Conservation (phyloP, 2,113 vertebrate species). For the Cariama cristata region DNA sequence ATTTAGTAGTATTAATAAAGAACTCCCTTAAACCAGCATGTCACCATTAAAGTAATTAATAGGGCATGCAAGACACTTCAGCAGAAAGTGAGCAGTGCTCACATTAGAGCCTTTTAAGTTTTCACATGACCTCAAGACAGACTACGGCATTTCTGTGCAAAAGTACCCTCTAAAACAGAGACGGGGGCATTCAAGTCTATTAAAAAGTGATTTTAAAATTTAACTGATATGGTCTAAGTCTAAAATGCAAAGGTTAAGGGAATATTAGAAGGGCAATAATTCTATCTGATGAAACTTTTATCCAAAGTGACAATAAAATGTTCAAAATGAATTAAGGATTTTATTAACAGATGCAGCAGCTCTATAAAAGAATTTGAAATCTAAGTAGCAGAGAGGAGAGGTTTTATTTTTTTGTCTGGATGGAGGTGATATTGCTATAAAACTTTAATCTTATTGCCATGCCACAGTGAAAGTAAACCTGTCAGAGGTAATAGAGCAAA, state of each 20-base stretch:
- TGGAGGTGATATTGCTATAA: conserved; percentile 48
- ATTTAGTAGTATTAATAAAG: conserved; percentile 77
- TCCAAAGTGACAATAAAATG: conserved; percentile 64
- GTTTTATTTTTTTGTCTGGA: conserved; percentile 26
- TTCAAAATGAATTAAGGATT: conserved; percentile 66
- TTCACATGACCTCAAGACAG: conserved; percentile 23
- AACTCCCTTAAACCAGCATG: conserved; percentile 70
- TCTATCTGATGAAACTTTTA: conserved; percentile 78
- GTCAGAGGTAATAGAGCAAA: conserved; percentile 62
- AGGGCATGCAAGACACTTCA: conserved; percentile 18
- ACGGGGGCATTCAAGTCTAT: conserved; percentile 52
- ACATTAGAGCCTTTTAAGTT: conserved; percentile 6
- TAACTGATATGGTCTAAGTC: conserved; percentile 61
- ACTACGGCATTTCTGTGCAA: neutral
- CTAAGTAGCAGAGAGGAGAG: conserved; percentile 19
- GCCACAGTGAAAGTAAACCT: conserved; percentile 57
- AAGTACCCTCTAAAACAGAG: conserved; percentile 35
- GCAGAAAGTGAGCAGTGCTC: neutral
- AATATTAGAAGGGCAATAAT: conserved; percentile 72
- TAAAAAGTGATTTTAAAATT: conserved; percentile 71
- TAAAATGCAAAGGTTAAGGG: conserved; percentile 74
- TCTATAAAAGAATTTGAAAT: conserved; percentile 57
- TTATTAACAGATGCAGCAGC: conserved; percentile 59
- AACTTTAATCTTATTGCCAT: conserved; percentile 64
- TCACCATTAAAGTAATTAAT: conserved; percentile 77